Evolutionary conservation across 2,888 invertebrate genomes (phyloP).

Genomic region (Agrilus mali): DNA sequence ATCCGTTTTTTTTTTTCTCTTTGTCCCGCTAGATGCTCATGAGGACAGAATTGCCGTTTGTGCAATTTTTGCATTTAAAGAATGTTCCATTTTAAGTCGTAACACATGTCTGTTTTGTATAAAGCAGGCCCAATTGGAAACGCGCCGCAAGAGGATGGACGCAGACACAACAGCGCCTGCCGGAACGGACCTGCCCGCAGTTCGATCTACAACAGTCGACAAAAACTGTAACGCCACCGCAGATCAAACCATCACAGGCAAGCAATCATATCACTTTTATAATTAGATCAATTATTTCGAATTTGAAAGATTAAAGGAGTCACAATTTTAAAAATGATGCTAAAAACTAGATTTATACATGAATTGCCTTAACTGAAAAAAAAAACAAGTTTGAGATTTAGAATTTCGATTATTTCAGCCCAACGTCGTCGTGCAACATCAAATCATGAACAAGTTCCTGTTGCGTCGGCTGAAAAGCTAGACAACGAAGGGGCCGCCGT

Average conservation of each 20-base stretch:
- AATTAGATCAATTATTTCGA: too few species aligned
- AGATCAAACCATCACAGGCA: conserved; percentile 8
- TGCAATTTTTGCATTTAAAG: conserved; percentile 2
- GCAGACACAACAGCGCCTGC: conserved; percentile 48
- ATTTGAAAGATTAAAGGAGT: too few species aligned
- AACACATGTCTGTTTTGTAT: conserved; percentile 6
- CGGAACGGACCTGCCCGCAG: conserved; percentile 46
- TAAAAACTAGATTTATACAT: too few species aligned
- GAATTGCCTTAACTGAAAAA: too few species aligned
- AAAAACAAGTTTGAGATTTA: background rate
- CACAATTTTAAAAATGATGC: too few species aligned
- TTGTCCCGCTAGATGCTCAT: background rate
- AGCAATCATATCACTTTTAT: conserved; percentile 11
- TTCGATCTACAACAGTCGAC: conserved; percentile 36
- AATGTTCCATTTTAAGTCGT: too few species aligned
- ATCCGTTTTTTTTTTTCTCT: background rate
- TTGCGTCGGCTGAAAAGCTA: conserved; percentile 25
- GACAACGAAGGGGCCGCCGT: conserved; percentile 56
- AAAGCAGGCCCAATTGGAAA: conserved; percentile 21
- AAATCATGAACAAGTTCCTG: conserved; percentile 29
- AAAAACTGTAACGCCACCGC: conserved; percentile 59
- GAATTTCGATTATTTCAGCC: conserved; percentile 14
- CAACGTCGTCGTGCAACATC: conserved; percentile 31
- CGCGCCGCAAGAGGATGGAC: conserved; percentile 41
- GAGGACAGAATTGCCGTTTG: background rate